These are phyloP conservation scores for Panagrolaimus sp. DNA, from an alignment of 1,140 invertebrate genomes.

Conservation along the genomic window DNA sequence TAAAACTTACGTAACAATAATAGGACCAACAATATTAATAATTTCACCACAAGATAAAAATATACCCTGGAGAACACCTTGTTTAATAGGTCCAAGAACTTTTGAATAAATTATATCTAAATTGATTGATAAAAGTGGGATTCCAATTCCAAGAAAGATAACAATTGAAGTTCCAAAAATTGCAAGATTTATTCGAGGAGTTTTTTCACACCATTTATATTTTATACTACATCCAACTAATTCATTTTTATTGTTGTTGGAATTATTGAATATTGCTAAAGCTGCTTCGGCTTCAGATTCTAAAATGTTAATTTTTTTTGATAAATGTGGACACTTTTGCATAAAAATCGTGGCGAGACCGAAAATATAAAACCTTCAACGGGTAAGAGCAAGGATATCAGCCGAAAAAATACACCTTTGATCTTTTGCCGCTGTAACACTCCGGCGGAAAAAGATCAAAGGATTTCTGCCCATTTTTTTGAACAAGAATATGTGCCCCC, in stretches of 20 bases:
- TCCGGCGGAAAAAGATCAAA: too few species aligned
- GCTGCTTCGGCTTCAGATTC: conserved; percentile 8
- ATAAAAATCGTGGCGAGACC: too few species aligned
- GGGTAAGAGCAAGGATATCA: too few species aligned
- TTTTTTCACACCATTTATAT: conserved; percentile 14
- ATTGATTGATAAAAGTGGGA: not conserved
- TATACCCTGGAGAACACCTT: not conserved
- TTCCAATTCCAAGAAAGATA: not conserved
- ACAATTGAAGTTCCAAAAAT: not conserved
- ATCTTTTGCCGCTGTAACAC: too few species aligned
- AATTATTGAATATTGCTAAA: not conserved
- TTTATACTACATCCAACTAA: conserved; percentile 1
- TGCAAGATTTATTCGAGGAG: not conserved
- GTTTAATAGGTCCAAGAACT: conserved; percentile 6
- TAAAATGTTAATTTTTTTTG: not conserved
- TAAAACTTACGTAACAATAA: conserved; percentile 5
- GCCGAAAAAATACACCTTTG: too few species aligned
- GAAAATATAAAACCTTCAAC: too few species aligned
- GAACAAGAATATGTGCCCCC: too few species aligned
- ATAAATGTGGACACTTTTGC: too few species aligned
- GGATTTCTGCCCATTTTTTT: too few species aligned
- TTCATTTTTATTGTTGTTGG: not conserved
- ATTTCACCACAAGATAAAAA: not conserved
- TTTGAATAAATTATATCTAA: conserved; percentile 18
- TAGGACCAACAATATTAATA: conserved; percentile 1